Conservation (phyloP, 2,113 vertebrate species). For the Arvicanthis niloticus region DNA sequence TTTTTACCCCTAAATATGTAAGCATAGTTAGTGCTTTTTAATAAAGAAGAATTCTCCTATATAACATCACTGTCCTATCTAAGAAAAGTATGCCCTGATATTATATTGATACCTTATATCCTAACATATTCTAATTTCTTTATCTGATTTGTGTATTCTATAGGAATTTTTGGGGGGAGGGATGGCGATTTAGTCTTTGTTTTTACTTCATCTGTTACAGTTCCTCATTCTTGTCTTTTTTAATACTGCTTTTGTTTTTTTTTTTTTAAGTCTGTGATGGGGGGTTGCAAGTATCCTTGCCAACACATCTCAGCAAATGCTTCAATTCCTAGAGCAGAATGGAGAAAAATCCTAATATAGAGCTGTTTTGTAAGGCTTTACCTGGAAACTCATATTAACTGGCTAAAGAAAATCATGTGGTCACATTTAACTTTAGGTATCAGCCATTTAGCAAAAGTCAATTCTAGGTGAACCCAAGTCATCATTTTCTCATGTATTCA, state of each 20-base stretch:
- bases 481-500: not conserved
- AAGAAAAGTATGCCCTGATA: not conserved
- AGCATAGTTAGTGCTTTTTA: not conserved
- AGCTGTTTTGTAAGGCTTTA: not conserved
- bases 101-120: not conserved
- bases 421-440: not conserved
- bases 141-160: not conserved
- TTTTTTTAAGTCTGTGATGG: not conserved
- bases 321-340: not conserved
- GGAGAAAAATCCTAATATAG: not conserved
- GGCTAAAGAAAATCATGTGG: not conserved
- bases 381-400: not conserved
- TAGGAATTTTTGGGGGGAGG: not conserved
- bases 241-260: not conserved
- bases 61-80: not conserved
- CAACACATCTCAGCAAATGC: not conserved
- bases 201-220: not conserved
- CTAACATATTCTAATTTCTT: constrained; percentile 36
- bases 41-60: not conserved
- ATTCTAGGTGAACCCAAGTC: not conserved
- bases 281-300: not conserved
- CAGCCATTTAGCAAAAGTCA: not conserved
- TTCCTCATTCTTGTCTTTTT: not conserved
- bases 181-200: not conserved
- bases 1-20: not conserved